phyloP scores from a whole-genome alignment of 2,888 invertebrate genomes.

The Orchesellides sinensis region DNA sequence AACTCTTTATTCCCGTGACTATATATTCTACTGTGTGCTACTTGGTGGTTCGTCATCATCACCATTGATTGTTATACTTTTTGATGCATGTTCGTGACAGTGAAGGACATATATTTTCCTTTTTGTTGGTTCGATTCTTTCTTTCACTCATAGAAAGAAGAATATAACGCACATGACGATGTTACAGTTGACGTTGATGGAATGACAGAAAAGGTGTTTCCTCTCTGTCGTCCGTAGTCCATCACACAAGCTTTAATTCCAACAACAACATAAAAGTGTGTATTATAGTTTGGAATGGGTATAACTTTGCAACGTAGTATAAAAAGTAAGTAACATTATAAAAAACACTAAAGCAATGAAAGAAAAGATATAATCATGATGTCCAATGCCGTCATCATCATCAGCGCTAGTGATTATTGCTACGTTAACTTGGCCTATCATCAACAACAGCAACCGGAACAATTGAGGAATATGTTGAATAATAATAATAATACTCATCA shows the following conservation, averaged over 20 bases:
- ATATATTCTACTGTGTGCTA: conserved; percentile 22
- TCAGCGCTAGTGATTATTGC: conserved; percentile 42
- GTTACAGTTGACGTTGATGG: conserved; percentile 60
- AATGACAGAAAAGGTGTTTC: conserved; percentile 67
- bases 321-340: neutral
- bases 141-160: conserved; percentile 35
- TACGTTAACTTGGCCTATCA: conserved; percentile 54
- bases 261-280: conserved; percentile 21
- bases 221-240: conserved; percentile 44
- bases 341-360: conserved; percentile 7
- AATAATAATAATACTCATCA: conserved; percentile 33
- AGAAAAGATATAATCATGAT: conserved; percentile 52
- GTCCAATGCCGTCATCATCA: conserved; percentile 43
- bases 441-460: conserved; percentile 55
- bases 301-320: neutral
- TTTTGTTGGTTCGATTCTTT: conserved; percentile 57
- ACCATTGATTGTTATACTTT: conserved; percentile 63
- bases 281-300: neutral
- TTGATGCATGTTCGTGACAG: conserved; percentile 62
- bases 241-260: conserved; percentile 60
- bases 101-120: conserved; percentile 63
- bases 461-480: conserved; percentile 50
- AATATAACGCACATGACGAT: conserved; percentile 33
- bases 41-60: conserved; percentile 58
- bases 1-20: neutral